Evolutionary conservation across 2,888 invertebrate species (phyloP).

Genomic region (Seladonia tumulorum): DNA sequence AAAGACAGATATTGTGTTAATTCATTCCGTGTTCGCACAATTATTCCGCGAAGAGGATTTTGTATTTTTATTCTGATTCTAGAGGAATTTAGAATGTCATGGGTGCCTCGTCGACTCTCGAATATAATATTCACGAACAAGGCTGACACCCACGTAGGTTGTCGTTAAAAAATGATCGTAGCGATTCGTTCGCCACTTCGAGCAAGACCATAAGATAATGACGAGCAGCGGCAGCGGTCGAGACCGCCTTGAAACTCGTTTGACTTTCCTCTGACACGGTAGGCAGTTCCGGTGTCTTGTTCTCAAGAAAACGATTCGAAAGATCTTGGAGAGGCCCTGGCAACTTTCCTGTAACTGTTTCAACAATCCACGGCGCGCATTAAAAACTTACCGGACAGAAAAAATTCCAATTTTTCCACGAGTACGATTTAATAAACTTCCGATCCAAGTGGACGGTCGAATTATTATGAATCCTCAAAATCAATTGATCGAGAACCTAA

Average conservation of each 20-base stretch:
- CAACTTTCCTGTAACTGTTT: neutral
- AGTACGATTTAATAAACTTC: neutral
- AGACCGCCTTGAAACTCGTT: neutral
- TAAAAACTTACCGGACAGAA: neutral
- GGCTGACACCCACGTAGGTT: conserved; percentile 10
- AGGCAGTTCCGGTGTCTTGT: conserved; percentile 5
- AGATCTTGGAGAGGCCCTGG: neutral
- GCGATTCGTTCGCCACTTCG: neutral
- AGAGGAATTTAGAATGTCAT: neutral
- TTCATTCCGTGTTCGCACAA: neutral
- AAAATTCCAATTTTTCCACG: neutral
- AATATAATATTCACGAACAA: conserved; percentile 48
- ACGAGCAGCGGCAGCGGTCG: neutral
- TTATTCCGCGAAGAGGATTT: neutral
- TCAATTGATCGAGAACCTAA: neutral
- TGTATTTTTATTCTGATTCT: neutral
- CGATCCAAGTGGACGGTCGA: neutral
- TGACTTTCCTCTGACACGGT: neutral
- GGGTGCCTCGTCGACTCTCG: conserved; percentile 27
- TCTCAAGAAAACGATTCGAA: too few species aligned
- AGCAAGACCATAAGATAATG: conserved; percentile 52
- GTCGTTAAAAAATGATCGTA: conserved; percentile 58
- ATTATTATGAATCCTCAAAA: neutral
- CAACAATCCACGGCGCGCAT: neutral
- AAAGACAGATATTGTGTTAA: neutral